Conservation (phyloP, 2,888 invertebrate genomes). For the Peribatodes rhomboidaria region DNA sequence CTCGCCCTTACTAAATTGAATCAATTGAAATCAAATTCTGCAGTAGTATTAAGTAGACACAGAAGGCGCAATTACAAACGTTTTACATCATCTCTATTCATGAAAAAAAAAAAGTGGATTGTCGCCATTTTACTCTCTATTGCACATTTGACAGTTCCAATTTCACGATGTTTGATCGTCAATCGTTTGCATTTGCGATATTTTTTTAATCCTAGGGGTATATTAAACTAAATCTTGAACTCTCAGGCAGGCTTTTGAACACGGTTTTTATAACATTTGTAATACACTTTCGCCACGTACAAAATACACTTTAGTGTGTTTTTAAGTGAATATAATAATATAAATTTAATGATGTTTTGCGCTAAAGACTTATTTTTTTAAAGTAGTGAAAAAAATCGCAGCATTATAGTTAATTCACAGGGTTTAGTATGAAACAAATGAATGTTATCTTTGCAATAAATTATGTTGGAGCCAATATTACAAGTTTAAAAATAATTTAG, state of each 20-base stretch:
- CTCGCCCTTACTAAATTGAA: not conserved
- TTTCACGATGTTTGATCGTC: constrained; percentile 39
- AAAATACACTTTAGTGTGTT: no score
- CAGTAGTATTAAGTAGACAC: constrained; percentile 40
- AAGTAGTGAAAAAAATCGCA: constrained; percentile 22
- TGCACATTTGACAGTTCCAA: constrained; percentile 47
- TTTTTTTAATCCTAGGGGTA: not conserved
- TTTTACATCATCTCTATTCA: constrained; percentile 37
- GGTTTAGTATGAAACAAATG: constrained; percentile 11
- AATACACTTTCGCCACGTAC: no score
- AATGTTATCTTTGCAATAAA: no score
- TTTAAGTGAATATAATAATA: not conserved
- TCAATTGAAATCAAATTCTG: constrained; percentile 28
- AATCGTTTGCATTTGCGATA: constrained; percentile 4
- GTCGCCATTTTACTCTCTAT: constrained; percentile 26
- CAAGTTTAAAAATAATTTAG: no score
- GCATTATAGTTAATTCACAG: constrained; percentile 24
- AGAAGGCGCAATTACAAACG: constrained; percentile 21
- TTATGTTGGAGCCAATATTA: no score
- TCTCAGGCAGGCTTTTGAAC: not conserved
- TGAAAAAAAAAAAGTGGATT: constrained; percentile 36
- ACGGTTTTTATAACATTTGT: not conserved
- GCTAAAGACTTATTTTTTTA: constrained; percentile 11
- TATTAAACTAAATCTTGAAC: not conserved
- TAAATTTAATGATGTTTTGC: not conserved